These are phyloP conservation scores for Apeltes quadracus DNA, from an alignment of 2,113 vertebrate genomes.

Conservation along the genomic window DNA sequence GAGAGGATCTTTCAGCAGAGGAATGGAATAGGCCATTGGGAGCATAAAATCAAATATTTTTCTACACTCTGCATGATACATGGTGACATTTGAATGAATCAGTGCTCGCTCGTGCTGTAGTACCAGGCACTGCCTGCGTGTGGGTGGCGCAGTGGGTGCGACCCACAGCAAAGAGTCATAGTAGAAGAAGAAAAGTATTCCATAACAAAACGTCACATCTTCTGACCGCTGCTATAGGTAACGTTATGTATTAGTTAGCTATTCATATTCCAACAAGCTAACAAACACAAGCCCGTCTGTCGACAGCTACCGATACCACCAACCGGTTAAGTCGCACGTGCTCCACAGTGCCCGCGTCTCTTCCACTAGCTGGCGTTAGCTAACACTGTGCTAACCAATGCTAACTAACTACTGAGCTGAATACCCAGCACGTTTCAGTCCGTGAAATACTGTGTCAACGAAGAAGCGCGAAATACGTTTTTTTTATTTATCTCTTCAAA, in stretches of 20 bases:
- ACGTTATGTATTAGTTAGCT: background rate
- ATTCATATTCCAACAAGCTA: no score
- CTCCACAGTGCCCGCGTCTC: background rate
- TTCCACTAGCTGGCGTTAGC: background rate
- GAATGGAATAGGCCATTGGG: background rate
- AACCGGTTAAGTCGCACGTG: background rate
- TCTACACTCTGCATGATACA: background rate
- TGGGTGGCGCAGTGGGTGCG: conserved; percentile 12
- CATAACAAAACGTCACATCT: conserved; percentile 57
- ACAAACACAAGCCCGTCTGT: background rate
- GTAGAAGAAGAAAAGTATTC: conserved; percentile 43
- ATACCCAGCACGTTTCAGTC: background rate
- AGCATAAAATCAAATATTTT: background rate
- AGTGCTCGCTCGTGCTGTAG: background rate
- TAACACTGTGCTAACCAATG: background rate
- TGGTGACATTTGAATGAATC: background rate
- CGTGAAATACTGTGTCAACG: background rate
- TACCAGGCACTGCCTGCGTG: rapidly evolving
- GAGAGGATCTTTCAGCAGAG: conserved; percentile 8
- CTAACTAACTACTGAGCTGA: background rate
- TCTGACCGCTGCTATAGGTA: conserved; percentile 61
- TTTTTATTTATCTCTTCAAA: background rate
- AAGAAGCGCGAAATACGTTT: background rate
- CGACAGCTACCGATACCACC: background rate
- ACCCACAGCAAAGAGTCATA: rapidly evolving